Base-by-base conservation (phyloP, 2,888 invertebrate genomes). In the Eueremaeus valkanovi region DNA sequence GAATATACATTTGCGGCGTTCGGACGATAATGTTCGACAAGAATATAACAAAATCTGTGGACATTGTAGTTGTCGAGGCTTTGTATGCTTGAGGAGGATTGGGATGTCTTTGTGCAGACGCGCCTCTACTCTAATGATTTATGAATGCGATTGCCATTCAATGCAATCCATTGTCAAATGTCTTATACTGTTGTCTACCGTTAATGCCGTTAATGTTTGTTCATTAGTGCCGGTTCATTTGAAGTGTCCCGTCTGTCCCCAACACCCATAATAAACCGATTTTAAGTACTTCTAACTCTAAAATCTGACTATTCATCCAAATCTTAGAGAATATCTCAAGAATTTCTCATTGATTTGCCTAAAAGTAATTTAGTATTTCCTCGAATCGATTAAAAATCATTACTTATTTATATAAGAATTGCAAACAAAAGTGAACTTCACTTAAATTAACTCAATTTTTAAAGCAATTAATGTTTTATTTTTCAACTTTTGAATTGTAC, bases 171-270 rank as follows among this genome's bases (percentile, higher is more conserved):
- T 61, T 66, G 63, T 66, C 36, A n/a, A 66, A 66, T 66, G 63
- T 66, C 63, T 55, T 55, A 55, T 55, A 49, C 11, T 36, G 6
- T 11, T 61, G 36, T 66, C 63, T 21, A 36, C 36, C 36, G 33
- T 66, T 66, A 66, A 66, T 66, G 63, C 45, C 70, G 27, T 70
- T 70, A 70, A 70, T 70, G 70, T 70, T 70, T 42, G 70, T 45
- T 70, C 70, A 70, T 70, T 70, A 70, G 70, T 70, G 42, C n/a
- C 45, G 70, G 42, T 70, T 70, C 70, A 70, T 70, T 70, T 70
- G 40, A 70, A 70, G 33, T 66, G 36, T 21, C 9, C 29, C 18
- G 5, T 13, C 3, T 72, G 40, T 72, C 24, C 45, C 40, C 8
- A 73, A 33, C 72, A 24, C 33, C 45, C 45, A 74, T 66, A 40